phyloP scores from a whole-genome alignment of 2,888 invertebrate genomes.

The Hipparchia sbordonii region DNA sequence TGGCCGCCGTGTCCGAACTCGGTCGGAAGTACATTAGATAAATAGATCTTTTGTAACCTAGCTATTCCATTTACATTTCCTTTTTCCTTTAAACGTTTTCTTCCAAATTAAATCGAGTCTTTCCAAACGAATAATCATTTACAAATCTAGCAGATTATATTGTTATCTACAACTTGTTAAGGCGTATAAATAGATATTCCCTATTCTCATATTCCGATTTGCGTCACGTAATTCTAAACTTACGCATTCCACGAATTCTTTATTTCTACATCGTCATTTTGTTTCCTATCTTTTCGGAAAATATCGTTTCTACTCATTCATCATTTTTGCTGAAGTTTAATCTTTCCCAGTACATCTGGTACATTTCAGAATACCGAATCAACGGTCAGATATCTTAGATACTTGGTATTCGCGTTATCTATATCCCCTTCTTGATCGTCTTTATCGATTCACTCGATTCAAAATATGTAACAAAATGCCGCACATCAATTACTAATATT shows the following conservation, averaged over 20 bases:
- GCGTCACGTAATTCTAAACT: slow-evolving; percentile 13
- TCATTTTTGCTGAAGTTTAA: neutral
- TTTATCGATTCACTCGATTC: slow-evolving; percentile 6
- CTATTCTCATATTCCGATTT: neutral
- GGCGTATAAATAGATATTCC: neutral
- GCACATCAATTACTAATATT: too few relatives aligned
- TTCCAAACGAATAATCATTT: neutral
- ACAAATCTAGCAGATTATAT: neutral
- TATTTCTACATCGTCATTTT: neutral
- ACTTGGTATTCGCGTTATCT: neutral
- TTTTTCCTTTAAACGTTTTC: too few relatives aligned
- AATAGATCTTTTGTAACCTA: too few relatives aligned
- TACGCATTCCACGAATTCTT: slow-evolving; percentile 1
- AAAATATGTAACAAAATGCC: neutral
- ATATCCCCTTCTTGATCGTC: neutral
- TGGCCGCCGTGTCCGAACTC: too few relatives aligned
- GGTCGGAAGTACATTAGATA: too few relatives aligned
- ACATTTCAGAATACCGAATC: slow-evolving; percentile 24
- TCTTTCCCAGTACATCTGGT: slow-evolving; percentile 20
- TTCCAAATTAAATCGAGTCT: too few relatives aligned
- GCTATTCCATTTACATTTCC: too few relatives aligned
- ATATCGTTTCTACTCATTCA: neutral
- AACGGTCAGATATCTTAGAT: neutral
- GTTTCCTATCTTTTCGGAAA: neutral
- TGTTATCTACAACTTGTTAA: neutral